Evolutionary conservation across 1,140 invertebrate genomes (phyloP).

Genomic region (Dreissena polymorpha): DNA sequence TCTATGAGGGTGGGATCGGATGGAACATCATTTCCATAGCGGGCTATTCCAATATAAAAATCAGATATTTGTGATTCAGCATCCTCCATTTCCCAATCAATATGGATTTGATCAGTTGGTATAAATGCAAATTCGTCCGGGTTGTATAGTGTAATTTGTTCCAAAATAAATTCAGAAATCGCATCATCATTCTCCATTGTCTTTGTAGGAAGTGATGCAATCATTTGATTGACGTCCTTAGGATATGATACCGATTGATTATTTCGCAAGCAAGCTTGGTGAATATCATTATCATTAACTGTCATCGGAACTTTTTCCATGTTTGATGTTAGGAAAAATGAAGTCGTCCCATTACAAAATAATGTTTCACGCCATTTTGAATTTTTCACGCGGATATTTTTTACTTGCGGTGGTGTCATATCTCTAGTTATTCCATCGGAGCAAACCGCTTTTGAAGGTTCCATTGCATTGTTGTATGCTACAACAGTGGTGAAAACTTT

Average conservation of each 20-base stretch:
- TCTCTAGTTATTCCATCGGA: slow-evolving; percentile 62
- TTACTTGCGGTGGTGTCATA: slow-evolving; percentile 27
- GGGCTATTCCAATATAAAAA: no score
- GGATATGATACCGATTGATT: not conserved
- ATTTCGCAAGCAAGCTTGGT: not conserved
- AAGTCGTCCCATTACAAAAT: slow-evolving; percentile 21
- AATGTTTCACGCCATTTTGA: slow-evolving; percentile 28
- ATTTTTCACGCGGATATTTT: slow-evolving; percentile 49
- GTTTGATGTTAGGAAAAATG: slow-evolving; percentile 50
- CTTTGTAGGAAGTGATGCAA: no score
- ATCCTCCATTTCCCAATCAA: no score
- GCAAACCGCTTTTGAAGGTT: slow-evolving; percentile 56
- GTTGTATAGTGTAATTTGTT: no score
- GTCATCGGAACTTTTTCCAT: not conserved
- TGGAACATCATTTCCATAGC: no score
- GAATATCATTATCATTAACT: not conserved
- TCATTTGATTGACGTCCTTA: no score
- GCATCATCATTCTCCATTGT: no score
- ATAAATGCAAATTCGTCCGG: no score
- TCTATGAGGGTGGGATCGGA: no score
- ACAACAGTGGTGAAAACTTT: slow-evolving; percentile 45
- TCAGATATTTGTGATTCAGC: no score
- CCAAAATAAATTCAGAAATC: no score
- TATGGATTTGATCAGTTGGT: no score
- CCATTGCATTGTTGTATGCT: slow-evolving; percentile 63